Base-by-base conservation (phyloP, 2,797 vertebrate genomes). In the Paramormyrops hopkinsi region DNA sequence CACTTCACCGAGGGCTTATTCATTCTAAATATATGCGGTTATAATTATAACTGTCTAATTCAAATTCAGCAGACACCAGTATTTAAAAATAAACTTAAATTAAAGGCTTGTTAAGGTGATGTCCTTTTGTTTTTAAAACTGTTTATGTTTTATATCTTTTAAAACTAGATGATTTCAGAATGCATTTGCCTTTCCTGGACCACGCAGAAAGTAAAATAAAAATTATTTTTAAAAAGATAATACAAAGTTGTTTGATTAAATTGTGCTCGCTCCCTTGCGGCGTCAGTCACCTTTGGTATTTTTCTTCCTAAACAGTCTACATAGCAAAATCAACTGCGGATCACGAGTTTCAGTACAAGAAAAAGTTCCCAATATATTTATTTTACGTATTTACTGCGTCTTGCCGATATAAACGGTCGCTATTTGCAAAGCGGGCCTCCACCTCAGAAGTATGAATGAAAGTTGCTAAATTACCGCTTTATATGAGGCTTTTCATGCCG, bases 21-120 rank as follows among this genome's bases (percentile, higher is more conserved):
- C 82, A 84, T 84, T 84, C 46, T 84, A 29, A 84, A 84, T 84
- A 84, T 51, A 84, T 51, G 46, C 44, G 48, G n/a, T 25, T 84
- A 51, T 48, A 84, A 84, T 84, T 84, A 84, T 51, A 84, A 84
- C 95, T 50, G 46, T 76, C n/a, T 48, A 84, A 84, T 48, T 51
- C 44, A 48, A 48, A 84, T 79, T 84, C 82, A 22, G 46, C 9
- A 84, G 44, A 84, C 48, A 51, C 22, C 48, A 51, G 17, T 84
- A 48, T 84, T 79, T 79, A 79, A 79, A 84, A 84, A 84, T 48
- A 84, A 84, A 50, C 48, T 46, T 84, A 48, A 73, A 48, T 84
- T 48, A 84, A 84, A 29, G n/a, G 41, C 82, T 84, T 84, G 46
- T 84, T 84, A 48, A 84, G 46, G 22, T 51, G 48, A 46, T 51